Conservation (phyloP, 2,888 invertebrate genomes). For the Cephonodes hylas region DNA sequence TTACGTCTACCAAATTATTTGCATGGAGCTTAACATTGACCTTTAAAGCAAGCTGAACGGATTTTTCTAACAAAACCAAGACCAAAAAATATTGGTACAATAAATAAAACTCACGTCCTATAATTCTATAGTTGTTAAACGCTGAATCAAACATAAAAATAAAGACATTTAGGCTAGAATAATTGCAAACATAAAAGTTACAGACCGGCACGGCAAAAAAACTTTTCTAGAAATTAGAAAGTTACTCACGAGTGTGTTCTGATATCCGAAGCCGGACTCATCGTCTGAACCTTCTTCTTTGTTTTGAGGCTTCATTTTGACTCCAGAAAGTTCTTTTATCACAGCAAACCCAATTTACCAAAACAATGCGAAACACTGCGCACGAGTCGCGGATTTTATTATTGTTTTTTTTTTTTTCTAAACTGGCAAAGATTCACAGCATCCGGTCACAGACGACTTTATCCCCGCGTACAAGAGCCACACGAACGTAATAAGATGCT, state of each 20-base stretch:
- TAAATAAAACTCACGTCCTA: too few relatives aligned
- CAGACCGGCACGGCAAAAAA: conserved; percentile 25
- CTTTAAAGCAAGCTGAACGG: background rate
- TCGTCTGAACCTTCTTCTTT: conserved; percentile 79
- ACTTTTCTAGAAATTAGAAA: conserved; percentile 62
- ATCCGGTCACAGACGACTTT: conserved; percentile 52
- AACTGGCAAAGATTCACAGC: conserved; percentile 46
- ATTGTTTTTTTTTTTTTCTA: conserved; percentile 44
- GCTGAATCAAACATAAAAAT: background rate
- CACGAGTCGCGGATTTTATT: conserved; percentile 28
- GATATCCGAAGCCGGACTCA: conserved; percentile 85
- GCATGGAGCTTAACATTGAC: background rate
- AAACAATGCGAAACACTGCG: conserved; percentile 50
- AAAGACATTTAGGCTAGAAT: background rate
- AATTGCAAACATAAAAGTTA: conserved; percentile 9
- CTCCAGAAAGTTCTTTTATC: conserved; percentile 43
- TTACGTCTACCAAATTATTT: background rate
- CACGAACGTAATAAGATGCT: conserved; percentile 59
- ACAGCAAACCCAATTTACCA: conserved; percentile 51
- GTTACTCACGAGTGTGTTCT: conserved; percentile 85
- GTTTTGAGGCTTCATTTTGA: conserved; percentile 53
- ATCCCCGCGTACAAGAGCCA: conserved; percentile 51
- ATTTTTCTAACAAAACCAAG: too few relatives aligned
- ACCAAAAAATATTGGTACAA: too few relatives aligned
- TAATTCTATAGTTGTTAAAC: background rate